These are phyloP conservation scores for Mormyrus iriodes DNA, from an alignment of 2,113 vertebrate species.

Conservation along the genomic window DNA sequence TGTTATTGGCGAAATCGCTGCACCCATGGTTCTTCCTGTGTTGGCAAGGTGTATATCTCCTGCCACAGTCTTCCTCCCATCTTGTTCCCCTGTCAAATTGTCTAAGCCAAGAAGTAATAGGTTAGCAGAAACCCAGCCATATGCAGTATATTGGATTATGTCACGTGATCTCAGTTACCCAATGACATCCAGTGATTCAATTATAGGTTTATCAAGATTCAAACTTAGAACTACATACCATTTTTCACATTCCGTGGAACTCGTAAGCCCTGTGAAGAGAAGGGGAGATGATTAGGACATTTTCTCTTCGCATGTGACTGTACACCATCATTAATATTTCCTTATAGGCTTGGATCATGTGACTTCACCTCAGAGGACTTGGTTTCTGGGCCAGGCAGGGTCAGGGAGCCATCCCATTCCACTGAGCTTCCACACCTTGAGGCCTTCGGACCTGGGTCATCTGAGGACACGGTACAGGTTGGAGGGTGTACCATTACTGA, in stretches of 20 bases:
- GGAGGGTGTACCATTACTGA: neutral
- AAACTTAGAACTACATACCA: neutral
- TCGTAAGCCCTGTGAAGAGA: slow-evolving; percentile 46
- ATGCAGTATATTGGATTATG: neutral
- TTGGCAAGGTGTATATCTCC: neutral
- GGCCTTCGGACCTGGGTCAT: slow-evolving; percentile 56
- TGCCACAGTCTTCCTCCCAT: slow-evolving; percentile 33
- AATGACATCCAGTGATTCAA: neutral
- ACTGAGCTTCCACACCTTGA: slow-evolving; percentile 38
- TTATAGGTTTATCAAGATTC: neutral
- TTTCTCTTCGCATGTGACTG: neutral
- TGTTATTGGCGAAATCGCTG: neutral
- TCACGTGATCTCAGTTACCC: neutral
- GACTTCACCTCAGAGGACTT: slow-evolving; percentile 23
- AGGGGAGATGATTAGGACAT: neutral
- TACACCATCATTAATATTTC: neutral
- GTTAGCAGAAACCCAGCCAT: neutral
- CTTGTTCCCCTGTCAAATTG: slow-evolving; percentile 40
- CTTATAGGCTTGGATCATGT: neutral
- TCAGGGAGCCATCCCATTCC: slow-evolving; percentile 57
- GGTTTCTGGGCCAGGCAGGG: slow-evolving; percentile 44
- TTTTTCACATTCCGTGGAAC: slow-evolving; percentile 36
- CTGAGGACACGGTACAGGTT: neutral
- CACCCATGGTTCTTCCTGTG: neutral
- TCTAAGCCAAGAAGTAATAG: slow-evolving; percentile 43